A percentile compares a stretch with the other conserved stretches of the same genome.
Evolutionary conservation across 1,140 invertebrate genomes (phyloP).

Genomic region (Neodiprion pinetum): DNA sequence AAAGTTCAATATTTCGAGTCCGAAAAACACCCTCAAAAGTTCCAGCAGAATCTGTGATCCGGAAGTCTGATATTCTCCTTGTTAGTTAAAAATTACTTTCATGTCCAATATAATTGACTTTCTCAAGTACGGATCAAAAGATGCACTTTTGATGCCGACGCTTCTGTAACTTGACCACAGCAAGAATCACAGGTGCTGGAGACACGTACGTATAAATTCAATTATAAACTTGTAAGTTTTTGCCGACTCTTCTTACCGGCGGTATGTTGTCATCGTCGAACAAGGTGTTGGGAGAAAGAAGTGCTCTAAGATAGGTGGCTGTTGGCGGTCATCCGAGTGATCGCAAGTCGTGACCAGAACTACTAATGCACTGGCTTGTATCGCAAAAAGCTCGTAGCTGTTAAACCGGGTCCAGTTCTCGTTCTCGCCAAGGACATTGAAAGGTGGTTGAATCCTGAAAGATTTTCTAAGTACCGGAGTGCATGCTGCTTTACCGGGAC

Average conservation of each 20-base stretch:
- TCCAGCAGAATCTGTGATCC: too few species aligned
- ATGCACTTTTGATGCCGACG: neutral
- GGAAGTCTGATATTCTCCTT: too few species aligned
- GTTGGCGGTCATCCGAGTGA: neutral
- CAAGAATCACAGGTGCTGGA: neutral
- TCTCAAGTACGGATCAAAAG: too few species aligned
- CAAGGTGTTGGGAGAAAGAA: slow-evolving; percentile 5
- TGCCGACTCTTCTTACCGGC: neutral
- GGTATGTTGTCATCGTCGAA: neutral
- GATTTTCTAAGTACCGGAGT: too few species aligned
- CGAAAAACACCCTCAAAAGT: too few species aligned
- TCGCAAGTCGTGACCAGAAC: slow-evolving; percentile 2
- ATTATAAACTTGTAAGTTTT: neutral
- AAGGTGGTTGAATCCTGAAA: too few species aligned
- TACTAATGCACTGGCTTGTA: neutral
- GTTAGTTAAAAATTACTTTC: too few species aligned
- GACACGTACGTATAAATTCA: neutral
- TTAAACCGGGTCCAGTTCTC: too few species aligned
- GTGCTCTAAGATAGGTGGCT: neutral
- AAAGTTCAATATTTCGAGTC: too few species aligned
- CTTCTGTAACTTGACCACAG: neutral
- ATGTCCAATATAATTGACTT: too few species aligned
- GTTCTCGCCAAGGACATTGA: too few species aligned
- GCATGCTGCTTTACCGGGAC: too few species aligned
- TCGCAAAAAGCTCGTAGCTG: neutral